phyloP scores from a whole-genome alignment of 53 echinoderm and acorn worm species.

The Luidia sarsii region DNA sequence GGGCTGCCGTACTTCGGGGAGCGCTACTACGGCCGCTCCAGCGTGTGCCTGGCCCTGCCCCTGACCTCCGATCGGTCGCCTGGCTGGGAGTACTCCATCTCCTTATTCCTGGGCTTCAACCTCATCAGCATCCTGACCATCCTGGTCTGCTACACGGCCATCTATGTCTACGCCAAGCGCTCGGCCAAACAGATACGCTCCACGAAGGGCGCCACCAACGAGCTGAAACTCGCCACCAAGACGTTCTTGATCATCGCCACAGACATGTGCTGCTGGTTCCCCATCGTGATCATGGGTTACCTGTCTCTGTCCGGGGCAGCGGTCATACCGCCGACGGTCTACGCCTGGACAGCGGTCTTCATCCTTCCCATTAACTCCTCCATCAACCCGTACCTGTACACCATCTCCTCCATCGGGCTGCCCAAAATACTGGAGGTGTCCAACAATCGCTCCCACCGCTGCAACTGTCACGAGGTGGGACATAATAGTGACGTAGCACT shows the following conservation, averaged over 20 bases:
- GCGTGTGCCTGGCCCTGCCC: conserved; percentile 90
- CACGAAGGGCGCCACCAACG: conserved; percentile 44
- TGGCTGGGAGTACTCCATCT: conserved; percentile 91
- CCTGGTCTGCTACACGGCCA: conserved; percentile 73
- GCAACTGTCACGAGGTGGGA: not conserved
- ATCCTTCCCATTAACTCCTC: conserved; percentile 94
- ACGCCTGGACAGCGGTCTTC: conserved; percentile 92
- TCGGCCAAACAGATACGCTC: conserved; percentile 68
- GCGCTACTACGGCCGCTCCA: conserved; percentile 83
- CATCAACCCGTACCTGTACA: conserved; percentile 93
- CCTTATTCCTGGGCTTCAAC: conserved; percentile 75
- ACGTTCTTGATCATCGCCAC: conserved; percentile 81
- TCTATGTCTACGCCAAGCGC: conserved; percentile 73
- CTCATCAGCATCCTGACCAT: conserved; percentile 72
- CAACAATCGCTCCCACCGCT: conserved; percentile 15
- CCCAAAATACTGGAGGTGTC: conserved; percentile 36
- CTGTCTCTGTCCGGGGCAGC: conserved; percentile 63
- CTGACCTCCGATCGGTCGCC: conserved; percentile 60
- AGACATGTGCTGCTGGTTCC: conserved; percentile 93
- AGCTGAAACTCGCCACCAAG: conserved; percentile 74
- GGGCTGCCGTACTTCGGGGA: conserved; percentile 74
- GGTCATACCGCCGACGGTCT: conserved; percentile 71
- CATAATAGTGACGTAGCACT: conserved; percentile 3
- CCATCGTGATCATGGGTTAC: conserved; percentile 84
- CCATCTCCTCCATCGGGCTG: conserved; percentile 74